These are phyloP conservation scores for Gavialis gangeticus DNA, from an alignment of 2,113 vertebrate species.

Conservation along the genomic window DNA sequence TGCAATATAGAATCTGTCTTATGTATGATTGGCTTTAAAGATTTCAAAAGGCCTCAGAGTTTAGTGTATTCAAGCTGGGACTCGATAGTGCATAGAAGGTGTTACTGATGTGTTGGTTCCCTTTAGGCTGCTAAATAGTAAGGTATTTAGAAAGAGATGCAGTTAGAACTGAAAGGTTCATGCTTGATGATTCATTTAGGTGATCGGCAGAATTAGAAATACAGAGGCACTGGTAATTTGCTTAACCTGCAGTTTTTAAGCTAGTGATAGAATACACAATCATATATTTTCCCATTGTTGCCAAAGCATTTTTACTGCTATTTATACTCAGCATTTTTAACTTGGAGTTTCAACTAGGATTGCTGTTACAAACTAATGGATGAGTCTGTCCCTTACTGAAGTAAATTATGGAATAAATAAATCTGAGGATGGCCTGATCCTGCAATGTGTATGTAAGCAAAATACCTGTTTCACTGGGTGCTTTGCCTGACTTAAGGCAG, in stretches of 20 bases:
- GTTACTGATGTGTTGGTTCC: constrained; percentile 79
- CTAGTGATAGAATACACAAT: constrained; percentile 70
- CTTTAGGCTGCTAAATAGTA: constrained; percentile 81
- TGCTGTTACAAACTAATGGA: constrained; percentile 56
- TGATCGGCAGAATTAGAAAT: constrained; percentile 70
- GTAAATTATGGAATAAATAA: constrained; percentile 61
- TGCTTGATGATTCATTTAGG: constrained; percentile 75
- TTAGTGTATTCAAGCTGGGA: constrained; percentile 84
- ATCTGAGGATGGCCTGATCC: constrained; percentile 24
- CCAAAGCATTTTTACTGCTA: constrained; percentile 56
- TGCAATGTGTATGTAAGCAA: neutral
- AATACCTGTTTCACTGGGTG: neutral
- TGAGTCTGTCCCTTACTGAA: constrained; percentile 37
- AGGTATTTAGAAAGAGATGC: constrained; percentile 75
- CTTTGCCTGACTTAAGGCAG: constrained; percentile 21
- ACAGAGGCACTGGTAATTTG: constrained; percentile 75
- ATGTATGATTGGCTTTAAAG: constrained; percentile 85
- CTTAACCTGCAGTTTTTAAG: constrained; percentile 80
- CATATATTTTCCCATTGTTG: constrained; percentile 68
- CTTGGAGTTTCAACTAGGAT: constrained; percentile 1
- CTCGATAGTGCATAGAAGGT: constrained; percentile 79
- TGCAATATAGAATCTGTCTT: constrained; percentile 78
- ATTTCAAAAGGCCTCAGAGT: constrained; percentile 84
- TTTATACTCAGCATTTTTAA: constrained; percentile 58
- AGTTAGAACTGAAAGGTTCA: constrained; percentile 72